Conservation (phyloP, 2,888 invertebrate species). For the Drosophila ezoana region DNA sequence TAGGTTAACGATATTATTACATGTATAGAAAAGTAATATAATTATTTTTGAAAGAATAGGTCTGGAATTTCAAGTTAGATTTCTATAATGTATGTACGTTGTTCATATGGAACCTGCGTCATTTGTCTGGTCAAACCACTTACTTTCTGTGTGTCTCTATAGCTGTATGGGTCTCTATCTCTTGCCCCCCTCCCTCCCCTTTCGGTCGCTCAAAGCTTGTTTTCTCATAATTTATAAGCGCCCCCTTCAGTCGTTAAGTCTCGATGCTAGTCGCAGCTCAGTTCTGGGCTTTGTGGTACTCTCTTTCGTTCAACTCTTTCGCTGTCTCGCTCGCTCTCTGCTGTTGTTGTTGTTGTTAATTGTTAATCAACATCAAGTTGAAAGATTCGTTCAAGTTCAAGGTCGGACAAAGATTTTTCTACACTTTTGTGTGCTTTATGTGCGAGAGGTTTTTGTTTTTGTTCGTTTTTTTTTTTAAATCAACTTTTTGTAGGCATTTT, state of each 20-base stretch:
- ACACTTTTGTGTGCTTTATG: slow-evolving; percentile 26
- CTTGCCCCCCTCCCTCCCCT: neutral
- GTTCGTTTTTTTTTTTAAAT: slow-evolving; percentile 26
- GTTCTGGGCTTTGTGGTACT: slow-evolving; percentile 6
- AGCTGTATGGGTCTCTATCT: neutral
- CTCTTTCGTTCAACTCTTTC: slow-evolving; percentile 2
- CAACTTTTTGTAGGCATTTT: slow-evolving; percentile 26
- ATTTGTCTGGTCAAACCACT: slow-evolving; percentile 52
- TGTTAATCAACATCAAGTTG: slow-evolving; percentile 50
- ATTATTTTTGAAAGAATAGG: neutral
- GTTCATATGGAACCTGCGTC: slow-evolving; percentile 37
- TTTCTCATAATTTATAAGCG: slow-evolving; percentile 42
- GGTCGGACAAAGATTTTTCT: slow-evolving; percentile 66
- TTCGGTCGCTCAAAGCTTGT: slow-evolving; percentile 18
- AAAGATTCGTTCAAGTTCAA: slow-evolving; percentile 71
- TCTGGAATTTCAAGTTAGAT: slow-evolving; percentile 19
- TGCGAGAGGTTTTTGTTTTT: slow-evolving; percentile 4
- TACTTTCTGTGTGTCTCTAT: slow-evolving; percentile 1
- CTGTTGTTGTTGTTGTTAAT: slow-evolving; percentile 40
- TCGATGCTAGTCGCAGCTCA: slow-evolving; percentile 15
- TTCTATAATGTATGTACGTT: slow-evolving; percentile 18
- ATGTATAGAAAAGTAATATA: slow-evolving; percentile 4
- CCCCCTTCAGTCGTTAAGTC: neutral
- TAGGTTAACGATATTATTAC: slow-evolving; percentile 3
- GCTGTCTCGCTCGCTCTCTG: slow-evolving; percentile 13